Base-by-base conservation (phyloP, 2,797 vertebrate species). In the Bradypodion pumilum region DNA sequence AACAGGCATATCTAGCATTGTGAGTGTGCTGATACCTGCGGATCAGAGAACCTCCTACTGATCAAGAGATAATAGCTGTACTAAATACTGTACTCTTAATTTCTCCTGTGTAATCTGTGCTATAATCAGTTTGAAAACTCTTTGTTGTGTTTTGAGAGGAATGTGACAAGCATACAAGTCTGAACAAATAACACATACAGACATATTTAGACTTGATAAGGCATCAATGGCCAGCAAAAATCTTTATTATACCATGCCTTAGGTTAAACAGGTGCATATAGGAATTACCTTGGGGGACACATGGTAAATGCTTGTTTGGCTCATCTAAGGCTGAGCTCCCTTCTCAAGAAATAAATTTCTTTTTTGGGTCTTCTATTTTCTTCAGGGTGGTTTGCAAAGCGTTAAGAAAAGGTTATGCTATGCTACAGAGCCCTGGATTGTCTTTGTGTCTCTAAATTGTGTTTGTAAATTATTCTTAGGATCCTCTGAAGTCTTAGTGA, bases 1-100 rank as follows among this genome's bases (percentile, higher is more conserved):
- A 88, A 89, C 82, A 86, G 66, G 85, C 85, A 78, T 86, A 82
- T 80, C 85, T 85, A 44, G 32, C 63, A 87, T 40, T 72, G 60
- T 63, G 35, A 69, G 16, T 80, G 37, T 82, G 65, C 68, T 44
- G 65, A 83, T 92, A 19, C 60, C 44, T 66, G 49, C 62, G 32
- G 46, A 56, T 91, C 87, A 87, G 65, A 78, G 80, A 89, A 89
- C 82, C 62, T 88, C 87, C 86, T 90, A 69, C 82, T 74, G 88
- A 87, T 88, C 83, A 0, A 0, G 73, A 81, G 23, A 80, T 85
- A 93, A 69, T 80, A 80, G 35, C 5, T 59, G 7, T 69, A 15
- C 42, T 19, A 40, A 84, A 82, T 81, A 46, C n/a, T n/a, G n/a
- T n/a, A n/a, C 32, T n/a, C 29, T 65, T 65, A 80, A 32, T 7